phyloP scores from a whole-genome alignment of 2,113 vertebrate species.

The Proterorhinus semilunaris region DNA sequence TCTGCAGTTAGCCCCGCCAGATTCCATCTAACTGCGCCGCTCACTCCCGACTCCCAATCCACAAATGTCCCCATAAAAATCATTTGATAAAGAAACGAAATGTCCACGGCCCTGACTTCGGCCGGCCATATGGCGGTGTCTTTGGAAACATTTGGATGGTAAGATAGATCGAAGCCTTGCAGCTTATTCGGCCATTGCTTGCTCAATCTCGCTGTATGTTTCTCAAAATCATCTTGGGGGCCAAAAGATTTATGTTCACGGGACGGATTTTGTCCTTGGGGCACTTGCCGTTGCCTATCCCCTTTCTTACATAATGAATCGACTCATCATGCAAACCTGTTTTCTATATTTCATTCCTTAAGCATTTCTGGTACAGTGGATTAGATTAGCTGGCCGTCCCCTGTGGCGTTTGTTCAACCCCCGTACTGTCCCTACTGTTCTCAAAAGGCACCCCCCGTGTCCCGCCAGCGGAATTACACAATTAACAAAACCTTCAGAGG shows the following conservation, averaged over 20 bases:
- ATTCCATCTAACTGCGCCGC: constrained; percentile 44
- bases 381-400: constrained; percentile 45
- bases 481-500: constrained; percentile 30
- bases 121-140: no score
- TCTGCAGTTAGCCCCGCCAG: constrained; percentile 51
- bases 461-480: constrained; percentile 11
- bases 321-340: constrained; percentile 42
- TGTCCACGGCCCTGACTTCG: constrained; percentile 12
- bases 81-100: constrained; percentile 43
- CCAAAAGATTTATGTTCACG: no score
- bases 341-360: constrained; percentile 11
- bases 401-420: constrained; percentile 27
- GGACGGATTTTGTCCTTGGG: no score
- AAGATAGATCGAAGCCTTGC: no score
- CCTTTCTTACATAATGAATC: constrained; percentile 26
- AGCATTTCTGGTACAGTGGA: constrained; percentile 28
- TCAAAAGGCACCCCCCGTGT: constrained; percentile 44
- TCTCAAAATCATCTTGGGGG: no score
- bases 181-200: no score
- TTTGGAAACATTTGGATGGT: no score
- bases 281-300: no score
- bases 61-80: constrained; percentile 62
- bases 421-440: constrained; percentile 3
- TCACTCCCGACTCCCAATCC: constrained; percentile 51
- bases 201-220: no score